Base-by-base conservation (phyloP, 92 coral and sea anemone genomes). In the Galaxea fascicularis region DNA sequence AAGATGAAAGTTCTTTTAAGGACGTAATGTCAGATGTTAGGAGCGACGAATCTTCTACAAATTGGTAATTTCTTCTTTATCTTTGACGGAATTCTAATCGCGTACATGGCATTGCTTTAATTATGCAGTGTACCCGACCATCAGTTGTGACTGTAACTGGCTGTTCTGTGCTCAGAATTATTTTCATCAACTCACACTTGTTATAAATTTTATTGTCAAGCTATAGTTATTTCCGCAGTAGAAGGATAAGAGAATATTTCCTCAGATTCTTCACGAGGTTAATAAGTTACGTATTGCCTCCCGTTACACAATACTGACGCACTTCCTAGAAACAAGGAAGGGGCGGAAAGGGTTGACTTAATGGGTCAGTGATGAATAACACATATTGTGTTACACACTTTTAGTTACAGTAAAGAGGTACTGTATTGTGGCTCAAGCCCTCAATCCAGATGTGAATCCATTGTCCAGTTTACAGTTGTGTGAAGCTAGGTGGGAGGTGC, bases 21-120 rank as follows among this genome's bases (percentile, higher is more conserved):
- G 79, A 66, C 0, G 93, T 92, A 5, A 7, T 93, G 64, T 49
- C 69, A 49, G 94, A 93, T 65, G 83, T 94, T 11, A 80, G 97
- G 56, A 73, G 92, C 44, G 97, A 95, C 60, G 67, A 27, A 39
- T 94, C 90, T 51, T 69, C 75, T 17, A 89, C 88, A 7, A 93
- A 95, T 69, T 95, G 98, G 98, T 95, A 73, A 76, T 28, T 27
- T 74, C 41, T 46, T 54, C 47, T 25, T n/a, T 10, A 8, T 9
- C 18, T 7, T 13, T 26, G 29, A 45, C 27, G 49, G 52, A 4
- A 27, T 47, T 28, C n/a, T 4, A 60, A 21, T 63, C 25, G 68
- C 56, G 41, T 49, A 15, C 13, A 63, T n/a, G 39, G 68, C 68
- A 35, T 63, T 63, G 68, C 68, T 63, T 25, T 63, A 25, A 7